Evolutionary conservation across 2,888 invertebrate species (phyloP).

Genomic region (Hipparchia semele): DNA sequence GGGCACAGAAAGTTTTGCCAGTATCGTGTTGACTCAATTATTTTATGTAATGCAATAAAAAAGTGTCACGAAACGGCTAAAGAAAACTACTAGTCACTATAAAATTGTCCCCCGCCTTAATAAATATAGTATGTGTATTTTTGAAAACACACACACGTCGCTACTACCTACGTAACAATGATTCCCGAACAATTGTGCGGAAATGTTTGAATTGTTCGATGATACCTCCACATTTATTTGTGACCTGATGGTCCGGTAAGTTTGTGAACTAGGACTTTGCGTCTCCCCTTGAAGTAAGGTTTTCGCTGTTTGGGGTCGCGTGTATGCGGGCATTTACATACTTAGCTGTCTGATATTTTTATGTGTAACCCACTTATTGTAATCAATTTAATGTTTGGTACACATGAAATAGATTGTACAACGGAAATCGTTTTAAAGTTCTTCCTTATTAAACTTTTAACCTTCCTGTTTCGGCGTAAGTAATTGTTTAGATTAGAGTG

Average conservation of each 20-base stretch:
- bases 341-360: slow-evolving; percentile 39
- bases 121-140: too few species aligned
- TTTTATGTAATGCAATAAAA: too few species aligned
- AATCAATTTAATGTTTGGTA: slow-evolving; percentile 24
- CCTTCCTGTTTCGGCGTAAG: neutral
- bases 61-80: too few species aligned
- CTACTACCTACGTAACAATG: too few species aligned
- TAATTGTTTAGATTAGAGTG: neutral
- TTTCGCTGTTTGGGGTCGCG: slow-evolving; percentile 30
- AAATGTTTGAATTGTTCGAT: too few species aligned
- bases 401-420: slow-evolving; percentile 22
- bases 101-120: too few species aligned
- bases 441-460: slow-evolving; percentile 26
- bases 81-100: too few species aligned
- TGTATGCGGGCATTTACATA: slow-evolving; percentile 73
- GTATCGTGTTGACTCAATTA: too few species aligned
- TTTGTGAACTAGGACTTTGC: neutral
- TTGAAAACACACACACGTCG: too few species aligned
- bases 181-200: too few species aligned
- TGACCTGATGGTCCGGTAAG: neutral
- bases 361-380: slow-evolving; percentile 51
- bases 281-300: neutral
- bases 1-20: too few species aligned
- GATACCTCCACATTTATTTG: neutral
- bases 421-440: slow-evolving; percentile 27